phyloP scores from a whole-genome alignment of 1,140 invertebrate species.

The Uloborus diversus region DNA sequence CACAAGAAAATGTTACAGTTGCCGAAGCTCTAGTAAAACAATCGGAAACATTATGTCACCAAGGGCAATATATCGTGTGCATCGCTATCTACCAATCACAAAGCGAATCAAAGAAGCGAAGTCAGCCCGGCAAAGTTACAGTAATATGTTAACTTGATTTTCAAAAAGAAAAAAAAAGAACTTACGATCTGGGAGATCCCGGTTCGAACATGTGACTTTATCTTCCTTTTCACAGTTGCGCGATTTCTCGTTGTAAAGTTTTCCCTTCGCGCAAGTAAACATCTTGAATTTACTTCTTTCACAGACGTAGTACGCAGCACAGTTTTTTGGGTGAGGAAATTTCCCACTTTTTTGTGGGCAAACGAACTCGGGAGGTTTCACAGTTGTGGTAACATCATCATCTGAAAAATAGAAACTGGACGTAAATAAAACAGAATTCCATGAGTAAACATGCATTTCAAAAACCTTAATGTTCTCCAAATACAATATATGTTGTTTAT shows the following conservation, averaged over 20 bases:
- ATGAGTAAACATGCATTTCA: not conserved
- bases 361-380: constrained; percentile 7
- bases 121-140: too few relatives aligned
- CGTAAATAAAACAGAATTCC: not conserved
- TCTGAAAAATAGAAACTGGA: constrained; percentile 4
- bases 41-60: too few relatives aligned
- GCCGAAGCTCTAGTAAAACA: too few relatives aligned
- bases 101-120: too few relatives aligned
- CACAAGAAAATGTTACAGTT: too few relatives aligned
- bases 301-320: constrained; percentile 24
- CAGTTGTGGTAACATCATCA: constrained; percentile 8
- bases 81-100: too few relatives aligned
- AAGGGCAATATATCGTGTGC: too few relatives aligned
- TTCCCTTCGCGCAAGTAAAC: constrained; percentile 7
- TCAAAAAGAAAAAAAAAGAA: not conserved
- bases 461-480: not conserved
- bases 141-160: too few relatives aligned
- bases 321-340: constrained; percentile 25
- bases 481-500: not conserved
- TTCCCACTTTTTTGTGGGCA: constrained; percentile 42
- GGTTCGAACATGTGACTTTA: constrained; percentile 79
- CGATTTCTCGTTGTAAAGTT: constrained; percentile 64
- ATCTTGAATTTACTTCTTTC: constrained; percentile 20
- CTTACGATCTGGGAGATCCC: constrained; percentile 41
- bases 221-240: constrained; percentile 80